Evolutionary conservation across 2,113 vertebrate genomes (phyloP).

Genomic region (Protobothrops flavoviridis): DNA sequence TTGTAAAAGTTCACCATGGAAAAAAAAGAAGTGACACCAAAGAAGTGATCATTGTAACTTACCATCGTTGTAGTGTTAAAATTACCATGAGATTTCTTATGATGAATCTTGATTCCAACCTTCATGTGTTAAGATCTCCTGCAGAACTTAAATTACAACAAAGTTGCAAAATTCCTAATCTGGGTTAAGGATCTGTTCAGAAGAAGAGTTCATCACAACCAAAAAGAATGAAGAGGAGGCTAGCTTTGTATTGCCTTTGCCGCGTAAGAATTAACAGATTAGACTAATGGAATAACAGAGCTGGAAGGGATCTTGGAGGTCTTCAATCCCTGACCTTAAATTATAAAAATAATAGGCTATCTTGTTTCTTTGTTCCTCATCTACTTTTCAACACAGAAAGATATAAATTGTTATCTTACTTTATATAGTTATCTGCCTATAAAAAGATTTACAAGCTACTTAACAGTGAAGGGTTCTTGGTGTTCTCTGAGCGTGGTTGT

Average conservation of each 20-base stretch:
- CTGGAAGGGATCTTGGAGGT: no score
- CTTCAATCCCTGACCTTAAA: neutral
- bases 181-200: neutral
- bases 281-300: neutral
- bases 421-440: neutral
- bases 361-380: neutral
- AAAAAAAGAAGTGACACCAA: neutral
- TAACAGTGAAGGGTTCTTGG: neutral
- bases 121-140: neutral
- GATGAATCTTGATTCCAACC: neutral
- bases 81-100: neutral
- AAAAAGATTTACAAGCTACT: neutral
- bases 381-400: slow-evolving; percentile 32
- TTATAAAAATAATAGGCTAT: slow-evolving; percentile 35
- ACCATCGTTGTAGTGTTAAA: neutral
- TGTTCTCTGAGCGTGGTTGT: neutral
- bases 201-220: neutral
- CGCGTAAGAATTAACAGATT: neutral
- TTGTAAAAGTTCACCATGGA: no score
- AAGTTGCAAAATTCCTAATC: neutral
- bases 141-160: neutral
- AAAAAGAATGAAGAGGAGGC: neutral
- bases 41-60: neutral
- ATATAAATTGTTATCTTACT: neutral
- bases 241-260: neutral